Percentiles rank a stretch among this genome's conserved stretches.
These are phyloP conservation scores for Gordius sp. DNA, from an alignment of 2,888 invertebrate species.

Conservation along the genomic window DNA sequence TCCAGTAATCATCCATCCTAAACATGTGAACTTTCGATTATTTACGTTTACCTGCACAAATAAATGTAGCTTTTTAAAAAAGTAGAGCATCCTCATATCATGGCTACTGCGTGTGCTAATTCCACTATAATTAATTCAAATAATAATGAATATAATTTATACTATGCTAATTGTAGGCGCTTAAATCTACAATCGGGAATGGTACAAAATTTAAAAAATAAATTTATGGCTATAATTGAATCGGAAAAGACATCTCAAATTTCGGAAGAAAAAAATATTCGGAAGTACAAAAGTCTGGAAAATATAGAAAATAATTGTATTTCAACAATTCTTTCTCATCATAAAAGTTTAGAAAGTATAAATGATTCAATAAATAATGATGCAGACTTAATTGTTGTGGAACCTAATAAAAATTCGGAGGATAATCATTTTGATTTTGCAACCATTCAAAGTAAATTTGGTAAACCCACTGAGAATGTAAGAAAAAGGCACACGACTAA, in stretches of 20 bases:
- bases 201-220: background rate
- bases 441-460: conserved; percentile 14
- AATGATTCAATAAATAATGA: background rate
- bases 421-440: conserved; percentile 8
- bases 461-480: background rate
- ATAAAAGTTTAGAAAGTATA: conserved; percentile 8
- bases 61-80: background rate
- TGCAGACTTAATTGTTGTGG: no score
- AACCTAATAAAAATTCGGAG: background rate
- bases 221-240: conserved; percentile 14
- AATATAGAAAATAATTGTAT: background rate
- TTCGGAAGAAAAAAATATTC: conserved; percentile 1
- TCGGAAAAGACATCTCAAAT: background rate
- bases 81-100: background rate
- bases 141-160: background rate
- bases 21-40: no score
- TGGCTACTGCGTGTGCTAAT: background rate
- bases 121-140: no score
- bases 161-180: background rate
- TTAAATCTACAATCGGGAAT: background rate
- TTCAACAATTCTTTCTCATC: background rate
- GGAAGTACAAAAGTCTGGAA: conserved; percentile 7
- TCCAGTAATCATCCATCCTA: no score
- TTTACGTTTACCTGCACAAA: no score
- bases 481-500: no score